Percentiles rank a stretch among this genome's conserved stretches.
Evolutionary conservation across 2,113 vertebrate species (phyloP).

Genomic region (Actinemys pallida): DNA sequence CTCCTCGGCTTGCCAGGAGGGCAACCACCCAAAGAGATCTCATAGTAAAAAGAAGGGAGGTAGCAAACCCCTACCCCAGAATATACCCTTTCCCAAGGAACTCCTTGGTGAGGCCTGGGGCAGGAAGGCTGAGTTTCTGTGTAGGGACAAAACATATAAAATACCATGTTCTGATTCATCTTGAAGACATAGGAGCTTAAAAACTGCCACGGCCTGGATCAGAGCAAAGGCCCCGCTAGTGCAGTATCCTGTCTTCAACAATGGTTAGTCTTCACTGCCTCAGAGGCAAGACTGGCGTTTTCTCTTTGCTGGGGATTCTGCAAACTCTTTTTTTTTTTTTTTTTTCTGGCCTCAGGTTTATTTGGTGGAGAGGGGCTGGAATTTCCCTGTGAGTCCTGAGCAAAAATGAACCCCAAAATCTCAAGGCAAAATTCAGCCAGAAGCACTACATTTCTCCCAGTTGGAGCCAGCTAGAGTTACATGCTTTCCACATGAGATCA

Average conservation of each 20-base stretch:
- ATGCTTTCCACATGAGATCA: neutral
- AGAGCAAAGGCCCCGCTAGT: neutral
- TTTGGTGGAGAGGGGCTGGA: neutral
- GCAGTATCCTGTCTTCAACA: neutral
- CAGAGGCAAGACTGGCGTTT: neutral
- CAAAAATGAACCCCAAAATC: neutral
- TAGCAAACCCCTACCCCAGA: conserved; percentile 58
- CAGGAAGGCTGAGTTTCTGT: neutral
- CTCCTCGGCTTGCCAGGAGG: conserved; percentile 65
- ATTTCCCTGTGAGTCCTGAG: neutral
- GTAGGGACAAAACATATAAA: neutral
- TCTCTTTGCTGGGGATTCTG: neutral
- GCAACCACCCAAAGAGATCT: conserved; percentile 68
- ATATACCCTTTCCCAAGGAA: conserved; percentile 46
- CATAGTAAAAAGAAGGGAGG: conserved; percentile 57
- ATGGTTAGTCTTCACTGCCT: neutral
- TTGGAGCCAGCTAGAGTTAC: neutral
- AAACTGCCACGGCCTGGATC: neutral
- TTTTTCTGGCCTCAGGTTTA: too few species aligned
- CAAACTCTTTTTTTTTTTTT: neutral
- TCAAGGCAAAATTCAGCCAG: neutral
- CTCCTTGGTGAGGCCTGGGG: neutral
- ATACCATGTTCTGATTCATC: neutral
- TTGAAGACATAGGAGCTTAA: neutral
- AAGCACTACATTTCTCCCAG: neutral